Base-by-base conservation (phyloP, 2,797 vertebrate species). In the Spondyliosoma cantharus region DNA sequence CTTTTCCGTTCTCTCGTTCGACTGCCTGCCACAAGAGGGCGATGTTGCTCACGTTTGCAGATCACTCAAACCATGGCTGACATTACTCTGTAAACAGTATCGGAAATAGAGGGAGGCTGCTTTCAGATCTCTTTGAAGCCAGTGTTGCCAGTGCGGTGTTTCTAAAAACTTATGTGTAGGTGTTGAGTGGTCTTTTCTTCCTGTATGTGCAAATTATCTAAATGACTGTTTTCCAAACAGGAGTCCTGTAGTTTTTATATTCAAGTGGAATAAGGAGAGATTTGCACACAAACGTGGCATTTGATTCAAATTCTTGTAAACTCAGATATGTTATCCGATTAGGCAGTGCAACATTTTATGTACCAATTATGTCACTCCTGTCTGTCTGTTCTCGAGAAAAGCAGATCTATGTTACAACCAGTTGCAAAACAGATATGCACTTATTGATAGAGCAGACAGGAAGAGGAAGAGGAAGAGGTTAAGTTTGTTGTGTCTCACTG, bases 21-120 rank as follows among this genome's bases (percentile, higher is more conserved):
- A 43, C 32, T 37, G 2, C 16, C 42, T 24, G 25, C 87, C 87
- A 89, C 78, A 69, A 14, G 88, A 62, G 66, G 11, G 85, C 1
- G 49, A 72, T 81, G 78, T 80, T 82, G 63, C 27, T 53, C 24
- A 24, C 37, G 17, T 77, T 79, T 78, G 58, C 22, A 7, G 17
- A 3, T 48, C 20, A 62, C 25, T 15, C 2, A 24, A 8, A 9
- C 25, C n/a, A 46, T 3, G 11, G 45, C n/a, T 65, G 67, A 46
- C 1, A 1, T 53, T 6, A 22, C 4, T 25, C 2, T 29, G 45
- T 11, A 7, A 0, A 37, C 5, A 43, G 37, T 0, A 22, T 2
- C n/a, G 27, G 9, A 43, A 11, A 45, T n/a, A 22, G 37, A 8
- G 15, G 12, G 20, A 4, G 25, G 4, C 32, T 24, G 12, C 14